A percentile compares a stretch with the other conserved stretches of the same genome.
phyloP scores from a whole-genome alignment of 2,888 invertebrate species.

The Euplagia quadripunctaria region DNA sequence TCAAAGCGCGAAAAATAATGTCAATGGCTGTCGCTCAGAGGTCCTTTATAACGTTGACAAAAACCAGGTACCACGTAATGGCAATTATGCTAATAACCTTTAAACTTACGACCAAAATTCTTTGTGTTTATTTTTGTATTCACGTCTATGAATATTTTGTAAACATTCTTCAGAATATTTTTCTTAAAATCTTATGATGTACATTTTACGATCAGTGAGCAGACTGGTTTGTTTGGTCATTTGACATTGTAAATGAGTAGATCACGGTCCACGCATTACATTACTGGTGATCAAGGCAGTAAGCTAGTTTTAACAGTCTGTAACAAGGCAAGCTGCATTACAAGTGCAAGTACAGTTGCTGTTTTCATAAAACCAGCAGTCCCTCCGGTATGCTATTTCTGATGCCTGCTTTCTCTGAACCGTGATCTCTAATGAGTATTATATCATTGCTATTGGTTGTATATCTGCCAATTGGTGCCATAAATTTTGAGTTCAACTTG shows the following conservation, averaged over 20 bases:
- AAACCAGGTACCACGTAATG: slow-evolving; percentile 35
- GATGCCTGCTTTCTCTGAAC: too few relatives aligned
- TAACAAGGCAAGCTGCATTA: slow-evolving; percentile 2
- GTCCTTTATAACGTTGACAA: slow-evolving; percentile 19
- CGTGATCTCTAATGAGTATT: background rate
- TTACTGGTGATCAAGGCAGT: background rate
- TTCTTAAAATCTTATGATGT: background rate
- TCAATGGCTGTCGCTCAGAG: background rate
- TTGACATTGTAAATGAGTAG: slow-evolving; percentile 40
- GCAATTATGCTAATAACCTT: slow-evolving; percentile 37
- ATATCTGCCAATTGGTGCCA: background rate
- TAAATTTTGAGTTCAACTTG: background rate
- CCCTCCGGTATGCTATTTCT: too few relatives aligned
- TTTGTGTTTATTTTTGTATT: background rate
- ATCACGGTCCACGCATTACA: slow-evolving; percentile 21
- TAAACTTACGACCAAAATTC: slow-evolving; percentile 22
- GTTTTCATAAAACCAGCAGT: background rate
- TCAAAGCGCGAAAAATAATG: slow-evolving; percentile 12
- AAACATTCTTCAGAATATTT: background rate
- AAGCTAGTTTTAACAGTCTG: background rate
- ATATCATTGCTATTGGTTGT: background rate
- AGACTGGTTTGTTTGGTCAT: slow-evolving; percentile 7
- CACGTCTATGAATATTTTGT: background rate
- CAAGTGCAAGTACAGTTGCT: background rate
- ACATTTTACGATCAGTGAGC: background rate